These are phyloP conservation scores for Cenopis cana DNA, from an alignment of 2,888 invertebrate genomes.

Conservation along the genomic window DNA sequence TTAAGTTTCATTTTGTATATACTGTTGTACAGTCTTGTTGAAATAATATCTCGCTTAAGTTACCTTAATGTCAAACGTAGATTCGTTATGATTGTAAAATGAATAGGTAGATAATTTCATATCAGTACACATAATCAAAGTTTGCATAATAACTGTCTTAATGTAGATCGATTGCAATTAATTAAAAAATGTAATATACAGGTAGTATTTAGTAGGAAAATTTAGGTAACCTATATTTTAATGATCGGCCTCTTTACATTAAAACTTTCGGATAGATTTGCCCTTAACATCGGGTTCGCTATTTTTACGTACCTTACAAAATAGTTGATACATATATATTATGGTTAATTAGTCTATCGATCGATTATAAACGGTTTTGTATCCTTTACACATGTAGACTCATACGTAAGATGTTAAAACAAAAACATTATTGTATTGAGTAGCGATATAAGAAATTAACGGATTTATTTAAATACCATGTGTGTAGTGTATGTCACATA, in stretches of 20 bases:
- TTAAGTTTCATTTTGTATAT: conserved; percentile 66
- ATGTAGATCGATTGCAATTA: conserved; percentile 22
- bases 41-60: conserved; percentile 60
- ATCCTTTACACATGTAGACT: conserved; percentile 51
- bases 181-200: conserved; percentile 24
- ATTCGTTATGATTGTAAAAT: conserved; percentile 23
- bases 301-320: conserved; percentile 50
- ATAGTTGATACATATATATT: conserved; percentile 45
- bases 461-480: background rate
- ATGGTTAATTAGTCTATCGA: conserved; percentile 23
- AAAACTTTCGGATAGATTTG: conserved; percentile 78
- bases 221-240: conserved; percentile 51
- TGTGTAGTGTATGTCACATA: background rate
- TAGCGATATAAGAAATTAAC: background rate
- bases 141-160: conserved; percentile 12
- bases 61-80: conserved; percentile 15
- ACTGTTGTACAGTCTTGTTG: conserved; percentile 73
- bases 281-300: conserved; percentile 57
- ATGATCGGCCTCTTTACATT: conserved; percentile 62
- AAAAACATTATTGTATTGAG: background rate
- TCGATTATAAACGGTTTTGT: conserved; percentile 56
- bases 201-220: conserved; percentile 7
- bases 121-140: conserved; percentile 37
- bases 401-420: background rate
- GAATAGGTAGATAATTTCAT: conserved; percentile 25